A percentile compares a stretch with the other conserved stretches of the same genome.
phyloP scores from a whole-genome alignment of 35 echinoderm and acorn worm species.

The Patiria miniata region DNA sequence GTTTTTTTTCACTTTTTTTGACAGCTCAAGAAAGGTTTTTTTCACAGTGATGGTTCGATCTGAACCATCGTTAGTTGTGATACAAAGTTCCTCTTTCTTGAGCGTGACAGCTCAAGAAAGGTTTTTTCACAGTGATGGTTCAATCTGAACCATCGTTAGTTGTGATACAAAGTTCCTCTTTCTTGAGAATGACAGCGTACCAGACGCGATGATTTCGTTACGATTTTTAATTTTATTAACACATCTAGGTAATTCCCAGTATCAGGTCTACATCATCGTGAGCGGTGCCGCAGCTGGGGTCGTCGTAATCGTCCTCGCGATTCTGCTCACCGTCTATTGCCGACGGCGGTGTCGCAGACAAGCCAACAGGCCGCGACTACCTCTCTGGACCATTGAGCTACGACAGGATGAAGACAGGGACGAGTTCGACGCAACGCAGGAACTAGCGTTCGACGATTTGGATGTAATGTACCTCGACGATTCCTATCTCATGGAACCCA shows the following conservation, averaged over 20 bases:
- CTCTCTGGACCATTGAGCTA: constrained; percentile 51
- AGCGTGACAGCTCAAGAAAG: too few species aligned
- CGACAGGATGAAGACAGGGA: neutral
- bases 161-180: too few species aligned
- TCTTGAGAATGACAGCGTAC: too few species aligned
- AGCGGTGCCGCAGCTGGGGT: constrained; percentile 9
- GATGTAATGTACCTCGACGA: constrained; percentile 60
- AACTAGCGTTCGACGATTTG: constrained; percentile 35
- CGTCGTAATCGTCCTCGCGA: neutral
- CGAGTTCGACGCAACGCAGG: neutral
- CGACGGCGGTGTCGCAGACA: neutral
- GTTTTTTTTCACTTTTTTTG: too few species aligned
- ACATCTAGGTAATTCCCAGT: neutral
- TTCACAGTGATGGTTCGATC: too few species aligned
- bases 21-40: too few species aligned
- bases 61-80: too few species aligned
- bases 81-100: too few species aligned
- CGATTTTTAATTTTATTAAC: too few species aligned
- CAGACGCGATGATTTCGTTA: too few species aligned
- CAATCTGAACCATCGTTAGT: too few species aligned
- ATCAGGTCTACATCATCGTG: constrained; percentile 16
- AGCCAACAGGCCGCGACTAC: neutral
- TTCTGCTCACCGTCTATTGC: constrained; percentile 7
- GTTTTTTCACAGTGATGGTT: too few species aligned
- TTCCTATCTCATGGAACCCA: constrained; percentile 45